Conservation (phyloP, 2,797 vertebrate species). For the Cottoperca gobio region DNA sequence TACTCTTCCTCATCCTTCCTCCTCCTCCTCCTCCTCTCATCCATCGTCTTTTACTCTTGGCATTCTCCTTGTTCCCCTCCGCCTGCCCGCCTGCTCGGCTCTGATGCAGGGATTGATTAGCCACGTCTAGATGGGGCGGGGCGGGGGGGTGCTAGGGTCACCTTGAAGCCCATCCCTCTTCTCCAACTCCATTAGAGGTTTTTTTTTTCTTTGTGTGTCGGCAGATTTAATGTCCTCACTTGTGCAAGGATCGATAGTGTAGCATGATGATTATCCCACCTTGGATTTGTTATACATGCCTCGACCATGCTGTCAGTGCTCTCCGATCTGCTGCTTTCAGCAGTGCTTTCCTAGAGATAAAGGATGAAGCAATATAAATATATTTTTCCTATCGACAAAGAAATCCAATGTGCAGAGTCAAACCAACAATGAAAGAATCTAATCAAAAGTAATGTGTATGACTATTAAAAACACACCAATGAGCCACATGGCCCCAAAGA, state of each 20-base stretch:
- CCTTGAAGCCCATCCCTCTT: constrained; percentile 57
- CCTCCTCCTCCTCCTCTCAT: background rate
- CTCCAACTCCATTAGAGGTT: constrained; percentile 30
- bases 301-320: constrained; percentile 51
- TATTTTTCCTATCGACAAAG: too few species aligned
- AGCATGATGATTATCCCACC: constrained; percentile 57
- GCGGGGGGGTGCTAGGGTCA: constrained; percentile 43
- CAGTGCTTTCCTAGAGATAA: too few species aligned
- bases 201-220: constrained; percentile 46
- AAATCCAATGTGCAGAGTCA: too few species aligned
- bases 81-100: background rate
- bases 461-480: too few species aligned
- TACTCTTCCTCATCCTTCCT: too few species aligned
- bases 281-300: constrained; percentile 54
- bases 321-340: too few species aligned
- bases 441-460: too few species aligned
- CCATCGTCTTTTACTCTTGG: constrained; percentile 1
- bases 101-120: constrained; percentile 62
- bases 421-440: too few species aligned
- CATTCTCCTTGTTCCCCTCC: constrained; percentile 14
- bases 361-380: too few species aligned
- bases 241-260: constrained; percentile 57
- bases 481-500: too few species aligned
- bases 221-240: constrained; percentile 52
- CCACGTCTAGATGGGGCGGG: constrained; percentile 30